phyloP scores from a whole-genome alignment of 2,113 vertebrate genomes.

The Leptosomus discolor region DNA sequence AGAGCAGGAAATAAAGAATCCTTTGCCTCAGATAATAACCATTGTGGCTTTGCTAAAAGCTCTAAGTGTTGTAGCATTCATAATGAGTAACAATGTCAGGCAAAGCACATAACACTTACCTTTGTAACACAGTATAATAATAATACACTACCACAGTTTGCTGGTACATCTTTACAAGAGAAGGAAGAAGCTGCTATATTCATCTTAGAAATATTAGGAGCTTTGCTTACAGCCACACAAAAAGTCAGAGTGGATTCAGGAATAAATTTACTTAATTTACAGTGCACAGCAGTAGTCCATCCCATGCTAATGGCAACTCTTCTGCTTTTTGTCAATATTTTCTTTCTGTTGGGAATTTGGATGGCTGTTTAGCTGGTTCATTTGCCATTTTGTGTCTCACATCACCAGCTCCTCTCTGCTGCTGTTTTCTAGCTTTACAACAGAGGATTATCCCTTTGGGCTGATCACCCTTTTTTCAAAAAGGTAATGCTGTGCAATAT shows the following conservation, averaged over 20 bases:
- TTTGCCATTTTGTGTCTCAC: neutral
- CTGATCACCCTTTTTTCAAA: neutral
- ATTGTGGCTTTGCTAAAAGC: neutral
- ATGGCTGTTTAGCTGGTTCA: neutral
- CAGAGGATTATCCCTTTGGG: neutral
- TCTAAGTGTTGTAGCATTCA: neutral
- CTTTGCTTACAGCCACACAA: neutral
- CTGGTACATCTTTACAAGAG: neutral
- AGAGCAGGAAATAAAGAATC: neutral
- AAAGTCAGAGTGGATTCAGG: neutral
- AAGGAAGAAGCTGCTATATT: neutral
- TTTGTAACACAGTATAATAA: neutral
- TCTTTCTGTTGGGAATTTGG: neutral
- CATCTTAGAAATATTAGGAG: neutral
- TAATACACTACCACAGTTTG: neutral
- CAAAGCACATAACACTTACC: neutral
- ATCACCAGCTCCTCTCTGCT: neutral
- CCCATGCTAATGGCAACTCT: neutral
- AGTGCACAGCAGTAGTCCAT: neutral
- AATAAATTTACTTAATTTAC: constrained; percentile 9
- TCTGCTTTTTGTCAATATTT: neutral
- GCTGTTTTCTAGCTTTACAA: neutral
- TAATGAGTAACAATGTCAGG: neutral
- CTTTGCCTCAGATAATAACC: neutral
- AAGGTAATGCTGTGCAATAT: neutral